Evolutionary conservation across 2,888 invertebrate species (phyloP), one percentile per base, ranked within the genome.

Genomic region (Papilio demoleus): DNA sequence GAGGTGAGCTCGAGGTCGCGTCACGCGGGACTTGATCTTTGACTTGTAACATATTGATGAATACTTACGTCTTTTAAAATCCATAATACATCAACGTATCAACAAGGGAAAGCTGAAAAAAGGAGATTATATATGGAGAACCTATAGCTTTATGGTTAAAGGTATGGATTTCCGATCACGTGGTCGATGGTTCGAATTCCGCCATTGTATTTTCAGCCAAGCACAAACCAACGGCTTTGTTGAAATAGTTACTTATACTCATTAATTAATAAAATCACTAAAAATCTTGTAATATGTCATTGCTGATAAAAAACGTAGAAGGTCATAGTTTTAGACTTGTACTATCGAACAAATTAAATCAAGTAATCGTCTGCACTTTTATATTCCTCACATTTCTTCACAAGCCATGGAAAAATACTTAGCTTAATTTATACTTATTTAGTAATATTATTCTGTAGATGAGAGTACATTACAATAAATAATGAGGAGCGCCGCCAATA

Each of bases 61-160:
- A 24, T 64, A 47, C 22, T 47, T 36, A 24, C 66, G 70, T 74
- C 73, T 3, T n/a, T 19, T 0, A 45, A 45, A 45, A 45, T 19
- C 19, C 22, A 22, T 22, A 22, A 19, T 8, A 42, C 22, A 19
- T 3, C 1, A 19, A 9, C 11, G 11, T 22, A 19, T 9, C 12
- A 11, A 34, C 34, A 4, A 38, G 42, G 17, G 8, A 42, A 42
- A 4, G 2, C 4, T 1, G n/a, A 6, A n/a, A 38, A 2, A 6
- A n/a, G 11, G 17, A n/a, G n/a, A n/a, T n/a, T n/a, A n/a, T n/a
- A n/a, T n/a, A n/a, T n/a, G n/a, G n/a, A n/a, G n/a, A n/a, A n/a
- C 31, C 31, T 31, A 31, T 4, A 31, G 31, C 31, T n/a, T n/a
- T n/a, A n/a, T n/a, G n/a, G n/a, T n/a, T n/a, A n/a, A n/a, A n/a